Evolutionary conservation across 1,140 invertebrate species (phyloP).

Genomic region (Mercenaria mercenaria): DNA sequence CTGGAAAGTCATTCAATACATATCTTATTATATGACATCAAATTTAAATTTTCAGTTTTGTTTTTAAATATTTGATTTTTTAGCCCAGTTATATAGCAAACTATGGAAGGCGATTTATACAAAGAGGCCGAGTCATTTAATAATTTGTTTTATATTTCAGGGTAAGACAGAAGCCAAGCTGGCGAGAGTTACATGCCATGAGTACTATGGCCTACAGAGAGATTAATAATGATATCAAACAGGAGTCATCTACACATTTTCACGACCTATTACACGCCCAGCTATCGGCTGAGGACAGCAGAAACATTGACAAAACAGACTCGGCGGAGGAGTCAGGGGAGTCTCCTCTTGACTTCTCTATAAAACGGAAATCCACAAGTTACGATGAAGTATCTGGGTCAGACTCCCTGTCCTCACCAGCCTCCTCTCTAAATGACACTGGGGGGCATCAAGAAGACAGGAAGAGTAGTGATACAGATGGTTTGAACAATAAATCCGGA

Average conservation of each 20-base stretch:
- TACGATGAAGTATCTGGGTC: slow-evolving; percentile 71
- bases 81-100: too few species aligned
- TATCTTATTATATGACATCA: too few species aligned
- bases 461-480: slow-evolving; percentile 57
- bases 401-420: slow-evolving; percentile 68
- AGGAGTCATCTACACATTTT: slow-evolving; percentile 28
- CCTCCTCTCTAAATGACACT: slow-evolving; percentile 64
- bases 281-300: slow-evolving; percentile 43
- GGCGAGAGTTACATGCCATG: slow-evolving; percentile 15
- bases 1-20: too few species aligned
- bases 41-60: too few species aligned
- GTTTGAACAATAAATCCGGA: slow-evolving; percentile 37
- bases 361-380: slow-evolving; percentile 70
- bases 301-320: slow-evolving; percentile 64
- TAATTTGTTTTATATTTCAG: too few species aligned
- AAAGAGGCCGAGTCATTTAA: too few species aligned
- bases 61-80: too few species aligned
- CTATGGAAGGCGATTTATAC: too few species aligned
- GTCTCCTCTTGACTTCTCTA: slow-evolving; percentile 74
- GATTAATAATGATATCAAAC: slow-evolving; percentile 62
- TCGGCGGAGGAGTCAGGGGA: slow-evolving; percentile 72
- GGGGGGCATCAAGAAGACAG: slow-evolving; percentile 67
- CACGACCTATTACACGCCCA: slow-evolving; percentile 55
- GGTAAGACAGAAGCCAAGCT: not conserved
- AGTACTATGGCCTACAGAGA: slow-evolving; percentile 61